These are phyloP conservation scores for Euthynnus affinis DNA, from an alignment of 2,797 vertebrate species.

Conservation along the genomic window DNA sequence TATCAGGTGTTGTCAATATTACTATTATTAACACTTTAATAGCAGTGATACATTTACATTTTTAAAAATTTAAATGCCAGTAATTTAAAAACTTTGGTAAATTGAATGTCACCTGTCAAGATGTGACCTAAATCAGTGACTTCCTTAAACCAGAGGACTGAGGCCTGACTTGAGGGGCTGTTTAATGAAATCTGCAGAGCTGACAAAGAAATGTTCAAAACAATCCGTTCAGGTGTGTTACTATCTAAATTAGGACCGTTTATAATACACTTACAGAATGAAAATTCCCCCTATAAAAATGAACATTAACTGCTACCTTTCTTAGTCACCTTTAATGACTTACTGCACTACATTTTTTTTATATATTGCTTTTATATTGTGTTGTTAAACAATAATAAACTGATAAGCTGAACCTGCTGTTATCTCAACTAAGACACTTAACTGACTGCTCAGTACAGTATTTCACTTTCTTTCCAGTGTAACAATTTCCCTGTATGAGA, in stretches of 20 bases:
- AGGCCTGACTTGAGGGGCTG: neutral
- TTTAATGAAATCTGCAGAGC: slow-evolving; percentile 10
- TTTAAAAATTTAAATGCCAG: neutral
- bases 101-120: neutral
- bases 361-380: slow-evolving; percentile 12
- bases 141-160: neutral
- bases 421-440: neutral
- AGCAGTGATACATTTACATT: no score
- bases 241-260: neutral
- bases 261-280: neutral
- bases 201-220: neutral
- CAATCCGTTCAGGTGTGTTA: neutral
- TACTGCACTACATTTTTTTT: neutral
- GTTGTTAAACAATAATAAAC: neutral
- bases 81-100: slow-evolving; percentile 3
- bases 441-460: neutral
- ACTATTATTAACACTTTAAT: neutral
- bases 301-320: neutral
- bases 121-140: slow-evolving; percentile 21
- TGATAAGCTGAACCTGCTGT: neutral
- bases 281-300: neutral
- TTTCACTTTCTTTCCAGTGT: slow-evolving; percentile 9
- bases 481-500: slow-evolving; percentile 10
- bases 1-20: neutral
- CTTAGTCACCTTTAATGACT: neutral